These are phyloP conservation scores for Agrotis clavis DNA, from an alignment of 2,888 invertebrate species.

Conservation along the genomic window DNA sequence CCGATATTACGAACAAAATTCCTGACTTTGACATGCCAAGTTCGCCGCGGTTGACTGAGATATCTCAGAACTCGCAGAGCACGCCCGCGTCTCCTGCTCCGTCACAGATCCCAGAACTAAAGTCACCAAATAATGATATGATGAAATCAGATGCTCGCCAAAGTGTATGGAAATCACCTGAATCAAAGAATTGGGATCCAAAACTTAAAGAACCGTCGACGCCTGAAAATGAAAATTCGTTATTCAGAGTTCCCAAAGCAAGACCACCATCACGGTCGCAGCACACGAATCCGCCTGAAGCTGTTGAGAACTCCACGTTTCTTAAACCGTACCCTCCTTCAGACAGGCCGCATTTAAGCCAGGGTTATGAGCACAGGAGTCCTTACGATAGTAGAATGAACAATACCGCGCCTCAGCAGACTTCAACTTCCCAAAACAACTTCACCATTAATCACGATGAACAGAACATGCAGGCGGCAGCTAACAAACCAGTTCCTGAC, in stretches of 20 bases:
- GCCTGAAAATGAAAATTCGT: conserved; percentile 87
- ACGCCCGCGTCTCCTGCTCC: conserved; percentile 85
- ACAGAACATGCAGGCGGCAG: conserved; percentile 73
- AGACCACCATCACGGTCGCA: conserved; percentile 92
- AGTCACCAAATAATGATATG: conserved; percentile 83
- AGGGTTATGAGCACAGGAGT: conserved; percentile 87
- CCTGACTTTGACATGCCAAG: conserved; percentile 87
- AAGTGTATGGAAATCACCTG: conserved; percentile 88
- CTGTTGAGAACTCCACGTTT: conserved; percentile 90
- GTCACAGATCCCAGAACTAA: conserved; percentile 82
- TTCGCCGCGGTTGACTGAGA: conserved; percentile 86
- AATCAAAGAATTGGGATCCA: conserved; percentile 86
- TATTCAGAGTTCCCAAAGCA: conserved; percentile 93
- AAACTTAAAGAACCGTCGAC: conserved; percentile 82
- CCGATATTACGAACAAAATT: conserved; percentile 80
- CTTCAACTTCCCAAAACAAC: conserved; percentile 80
- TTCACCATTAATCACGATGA: conserved; percentile 88
- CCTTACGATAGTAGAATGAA: conserved; percentile 83
- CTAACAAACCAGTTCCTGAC: conserved; percentile 80
- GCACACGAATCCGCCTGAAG: conserved; percentile 88
- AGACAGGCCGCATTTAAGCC: conserved; percentile 83
- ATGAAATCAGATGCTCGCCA: conserved; percentile 79
- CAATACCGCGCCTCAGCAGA: conserved; percentile 75
- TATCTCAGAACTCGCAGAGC: conserved; percentile 84
- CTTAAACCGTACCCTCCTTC: conserved; percentile 92